These are phyloP conservation scores for Anguilla obscura DNA, from an alignment of 2,797 vertebrate species.

Conservation along the genomic window DNA sequence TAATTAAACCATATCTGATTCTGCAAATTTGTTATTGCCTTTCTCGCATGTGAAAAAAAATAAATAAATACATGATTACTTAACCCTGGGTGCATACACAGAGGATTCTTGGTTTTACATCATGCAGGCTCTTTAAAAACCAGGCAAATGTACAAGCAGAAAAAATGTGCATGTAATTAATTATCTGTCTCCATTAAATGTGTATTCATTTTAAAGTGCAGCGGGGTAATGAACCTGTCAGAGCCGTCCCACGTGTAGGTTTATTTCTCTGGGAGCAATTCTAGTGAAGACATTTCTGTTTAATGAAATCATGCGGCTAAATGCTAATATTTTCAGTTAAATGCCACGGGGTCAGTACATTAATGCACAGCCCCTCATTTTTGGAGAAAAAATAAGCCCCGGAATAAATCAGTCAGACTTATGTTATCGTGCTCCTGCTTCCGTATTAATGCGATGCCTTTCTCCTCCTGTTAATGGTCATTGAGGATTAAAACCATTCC, in stretches of 20 bases:
- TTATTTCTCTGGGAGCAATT: constrained; percentile 3
- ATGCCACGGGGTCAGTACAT: not conserved
- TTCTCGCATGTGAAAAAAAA: not conserved
- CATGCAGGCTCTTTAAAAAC: not conserved
- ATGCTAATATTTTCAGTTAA: not conserved
- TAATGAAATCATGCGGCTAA: constrained; percentile 1
- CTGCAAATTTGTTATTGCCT: not conserved
- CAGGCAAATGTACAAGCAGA: not conserved
- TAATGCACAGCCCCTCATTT: not conserved
- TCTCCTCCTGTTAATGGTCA: not conserved
- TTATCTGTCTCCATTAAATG: constrained; percentile 24
- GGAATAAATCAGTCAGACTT: not conserved
- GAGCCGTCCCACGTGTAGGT: not conserved
- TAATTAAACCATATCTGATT: not conserved
- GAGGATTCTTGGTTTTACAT: not conserved
- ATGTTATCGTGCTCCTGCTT: not conserved
- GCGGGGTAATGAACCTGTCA: not conserved
- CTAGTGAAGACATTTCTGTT: not conserved
- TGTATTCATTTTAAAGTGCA: constrained; percentile 11
- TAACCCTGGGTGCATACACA: not conserved
- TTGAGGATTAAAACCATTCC: not conserved
- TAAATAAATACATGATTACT: not conserved
- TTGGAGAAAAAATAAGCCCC: not conserved
- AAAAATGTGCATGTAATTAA: constrained; percentile 6
- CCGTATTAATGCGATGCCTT: not conserved